Evolutionary conservation across 2,888 invertebrate species (phyloP), one percentile per base, ranked within the genome.

Genomic region (Synergus laeviventris): DNA sequence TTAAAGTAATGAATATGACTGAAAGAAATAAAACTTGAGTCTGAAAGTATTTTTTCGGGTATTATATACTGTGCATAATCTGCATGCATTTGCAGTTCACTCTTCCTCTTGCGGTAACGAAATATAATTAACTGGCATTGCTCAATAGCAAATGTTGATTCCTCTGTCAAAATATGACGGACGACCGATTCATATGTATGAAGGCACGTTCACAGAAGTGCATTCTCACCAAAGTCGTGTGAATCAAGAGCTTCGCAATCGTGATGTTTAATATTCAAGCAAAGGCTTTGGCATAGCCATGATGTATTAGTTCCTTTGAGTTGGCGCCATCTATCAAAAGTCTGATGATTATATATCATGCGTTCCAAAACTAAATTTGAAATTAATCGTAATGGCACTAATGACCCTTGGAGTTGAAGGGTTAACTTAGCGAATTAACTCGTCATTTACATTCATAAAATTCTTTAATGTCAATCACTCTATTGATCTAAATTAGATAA

Each of bases 181-280:
- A 82, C 79, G 79, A 76, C 77, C 73, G 70, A 78, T 83, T 75
- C 83, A 83, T 83, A 82, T 83, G 80, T 81, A 83, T 78, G 80
- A 80, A 75, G 64, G 75, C 62, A 42, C 31, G 54, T 49, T 73
- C 76, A 56, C 24, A 45, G 66, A 64, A 64, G 21, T 66, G 66
- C 66, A 66, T 66, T 66, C 66, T 66, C 66, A 66, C 66, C 24
- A 66, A 42, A 70, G 45, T 70, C 49, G 70, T 70, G 70, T 70
- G 70, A 70, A 70, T 49, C 61, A 38, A 62, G 36, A 62, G 61
- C 61, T 62, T 61, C 11, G 70, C 49, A 70, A 49, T 70, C 70
- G 45, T 70, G 49, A 70, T 70, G 70, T 49, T 70, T 31, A 70
- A 49, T 70, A 70, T 70, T 70, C 70, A 31, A 31, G 49, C 70